Evolutionary conservation across 2,113 vertebrate genomes (phyloP).

Genomic region (Puma concolor): DNA sequence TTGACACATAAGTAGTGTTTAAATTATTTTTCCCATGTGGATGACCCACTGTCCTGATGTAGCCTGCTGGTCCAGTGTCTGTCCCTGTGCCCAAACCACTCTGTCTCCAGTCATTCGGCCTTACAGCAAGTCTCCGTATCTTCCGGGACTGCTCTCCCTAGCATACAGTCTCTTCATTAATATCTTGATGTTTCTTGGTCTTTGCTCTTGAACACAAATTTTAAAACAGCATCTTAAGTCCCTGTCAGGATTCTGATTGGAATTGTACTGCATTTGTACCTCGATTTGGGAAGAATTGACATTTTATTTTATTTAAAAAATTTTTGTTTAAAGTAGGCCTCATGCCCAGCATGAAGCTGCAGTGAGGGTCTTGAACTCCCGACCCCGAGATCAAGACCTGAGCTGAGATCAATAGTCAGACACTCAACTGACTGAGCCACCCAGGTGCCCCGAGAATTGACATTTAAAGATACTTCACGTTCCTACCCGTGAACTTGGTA

Average conservation of each 20-base stretch:
- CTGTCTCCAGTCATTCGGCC: neutral
- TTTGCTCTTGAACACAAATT: neutral
- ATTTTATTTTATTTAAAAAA: too few species aligned
- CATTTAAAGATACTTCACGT: neutral
- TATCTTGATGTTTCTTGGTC: neutral
- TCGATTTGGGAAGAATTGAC: neutral
- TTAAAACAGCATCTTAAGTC: neutral
- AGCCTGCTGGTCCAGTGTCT: neutral
- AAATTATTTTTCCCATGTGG: neutral
- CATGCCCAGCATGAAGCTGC: too few species aligned
- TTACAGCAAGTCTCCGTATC: neutral
- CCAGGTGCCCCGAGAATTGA: too few species aligned
- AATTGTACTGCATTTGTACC: neutral
- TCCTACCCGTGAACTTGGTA: neutral
- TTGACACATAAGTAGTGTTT: neutral
- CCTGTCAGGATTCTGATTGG: neutral
- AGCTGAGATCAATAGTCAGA: too few species aligned
- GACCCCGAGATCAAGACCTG: too few species aligned
- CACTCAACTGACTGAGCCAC: too few species aligned
- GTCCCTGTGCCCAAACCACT: neutral
- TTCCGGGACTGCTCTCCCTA: neutral
- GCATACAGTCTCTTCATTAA: accelerated
- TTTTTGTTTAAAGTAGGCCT: too few species aligned
- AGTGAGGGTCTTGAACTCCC: too few species aligned
- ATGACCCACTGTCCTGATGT: neutral